Evolutionary conservation across 2,888 invertebrate genomes (phyloP).

Genomic region (Parochlus steinenii): DNA sequence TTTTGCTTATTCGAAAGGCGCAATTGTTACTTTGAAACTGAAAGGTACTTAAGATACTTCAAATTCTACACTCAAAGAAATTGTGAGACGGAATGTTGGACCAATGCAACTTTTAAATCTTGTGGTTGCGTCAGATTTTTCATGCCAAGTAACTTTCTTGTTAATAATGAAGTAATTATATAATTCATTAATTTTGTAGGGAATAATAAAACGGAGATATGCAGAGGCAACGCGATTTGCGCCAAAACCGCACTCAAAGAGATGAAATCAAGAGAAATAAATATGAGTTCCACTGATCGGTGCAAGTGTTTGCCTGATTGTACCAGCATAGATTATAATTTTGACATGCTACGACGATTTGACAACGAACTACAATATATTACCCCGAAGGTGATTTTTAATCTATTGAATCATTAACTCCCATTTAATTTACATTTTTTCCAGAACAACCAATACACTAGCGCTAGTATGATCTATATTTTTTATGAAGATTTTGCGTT

Average conservation of each 20-base stretch:
- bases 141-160: conserved; percentile 36
- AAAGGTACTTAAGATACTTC: conserved; percentile 40
- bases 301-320: conserved; percentile 39
- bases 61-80: conserved; percentile 48
- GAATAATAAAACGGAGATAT: conserved; percentile 36
- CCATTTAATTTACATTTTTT: no score
- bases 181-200: conserved; percentile 32
- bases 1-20: no score
- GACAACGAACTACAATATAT: no score
- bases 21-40: conserved; percentile 43
- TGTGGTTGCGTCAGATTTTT: conserved; percentile 47
- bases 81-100: conserved; percentile 47
- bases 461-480: no score
- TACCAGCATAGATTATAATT: no score
- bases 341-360: no score
- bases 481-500: no score
- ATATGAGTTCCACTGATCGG: no score
- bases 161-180: conserved; percentile 6
- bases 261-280: no score
- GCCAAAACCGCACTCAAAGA: conserved; percentile 15
- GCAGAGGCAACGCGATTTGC: conserved; percentile 32
- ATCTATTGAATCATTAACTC: no score
- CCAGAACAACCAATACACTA: no score
- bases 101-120: conserved; percentile 38
- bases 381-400: no score